Evolutionary conservation across 2,888 invertebrate species (phyloP).

Genomic region (Cenopis cana): DNA sequence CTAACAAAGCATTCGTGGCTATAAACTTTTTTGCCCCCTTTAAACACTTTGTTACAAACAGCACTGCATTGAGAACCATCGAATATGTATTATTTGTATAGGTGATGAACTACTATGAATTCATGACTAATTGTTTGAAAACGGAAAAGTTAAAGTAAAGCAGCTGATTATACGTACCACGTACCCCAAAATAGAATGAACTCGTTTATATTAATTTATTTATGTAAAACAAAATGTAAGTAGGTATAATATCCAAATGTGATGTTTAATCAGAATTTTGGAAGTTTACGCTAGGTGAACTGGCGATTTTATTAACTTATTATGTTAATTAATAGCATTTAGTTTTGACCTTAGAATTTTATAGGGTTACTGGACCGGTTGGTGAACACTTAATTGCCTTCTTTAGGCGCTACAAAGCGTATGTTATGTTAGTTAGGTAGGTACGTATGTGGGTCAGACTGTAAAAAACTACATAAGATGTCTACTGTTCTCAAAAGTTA

Average conservation of each 20-base stretch:
- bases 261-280: constrained; percentile 39
- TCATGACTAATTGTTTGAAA: constrained; percentile 56
- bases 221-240: neutral
- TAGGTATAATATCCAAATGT: constrained; percentile 12
- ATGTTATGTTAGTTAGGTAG: neutral
- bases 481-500: neutral
- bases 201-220: neutral
- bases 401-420: neutral
- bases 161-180: constrained; percentile 32
- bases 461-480: neutral
- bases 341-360: constrained; percentile 48
- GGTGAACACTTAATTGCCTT: constrained; percentile 12
- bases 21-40: constrained; percentile 11
- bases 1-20: neutral
- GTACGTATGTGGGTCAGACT: neutral
- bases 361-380: constrained; percentile 13
- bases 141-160: constrained; percentile 57
- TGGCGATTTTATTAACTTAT: constrained; percentile 38
- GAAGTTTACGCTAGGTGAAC: constrained; percentile 42
- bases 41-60: constrained; percentile 9
- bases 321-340: constrained; percentile 37
- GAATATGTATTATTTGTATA: constrained; percentile 27
- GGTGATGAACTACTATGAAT: constrained; percentile 51
- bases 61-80: neutral
- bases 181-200: constrained; percentile 5